These are phyloP conservation scores for Xyrichtys novacula DNA, from an alignment of 2,797 vertebrate genomes.

Conservation along the genomic window DNA sequence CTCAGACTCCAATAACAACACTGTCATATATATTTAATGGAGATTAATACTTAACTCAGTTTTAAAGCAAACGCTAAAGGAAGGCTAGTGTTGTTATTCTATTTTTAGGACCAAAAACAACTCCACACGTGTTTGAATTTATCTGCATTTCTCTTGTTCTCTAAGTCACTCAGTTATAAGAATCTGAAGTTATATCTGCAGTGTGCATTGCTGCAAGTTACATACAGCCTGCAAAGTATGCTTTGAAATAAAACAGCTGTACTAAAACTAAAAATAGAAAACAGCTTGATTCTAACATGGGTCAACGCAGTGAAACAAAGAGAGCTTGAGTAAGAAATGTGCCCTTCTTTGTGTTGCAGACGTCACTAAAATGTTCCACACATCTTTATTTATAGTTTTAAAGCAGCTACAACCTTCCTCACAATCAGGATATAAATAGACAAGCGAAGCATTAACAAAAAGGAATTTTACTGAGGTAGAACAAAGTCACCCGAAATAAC, in stretches of 20 bases:
- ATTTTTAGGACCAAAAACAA: not conserved
- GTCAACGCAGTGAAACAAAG: not conserved
- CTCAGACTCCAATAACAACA: not conserved
- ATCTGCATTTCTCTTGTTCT: too few species aligned
- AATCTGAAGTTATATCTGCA: too few species aligned
- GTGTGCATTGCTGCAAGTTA: too few species aligned
- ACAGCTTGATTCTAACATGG: not conserved
- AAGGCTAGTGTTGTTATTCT: too few species aligned
- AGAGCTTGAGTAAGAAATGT: not conserved
- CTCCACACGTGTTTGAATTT: not conserved
- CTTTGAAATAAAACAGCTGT: not conserved
- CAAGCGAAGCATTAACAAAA: conserved; percentile 1
- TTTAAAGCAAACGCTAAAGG: not conserved
- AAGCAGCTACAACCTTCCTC: not conserved
- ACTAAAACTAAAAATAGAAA: not conserved
- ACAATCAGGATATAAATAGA: conserved; percentile 1
- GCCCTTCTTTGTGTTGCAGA: not conserved
- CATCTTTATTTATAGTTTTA: not conserved
- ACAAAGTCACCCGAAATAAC: not conserved
- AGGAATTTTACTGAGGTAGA: not conserved
- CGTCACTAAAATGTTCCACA: not conserved
- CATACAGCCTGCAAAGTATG: not conserved
- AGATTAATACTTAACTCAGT: not conserved
- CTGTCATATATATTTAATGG: not conserved
- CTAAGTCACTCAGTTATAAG: too few species aligned